Percentiles rank a stretch among this genome's conserved stretches.
Evolutionary conservation across 2,888 invertebrate genomes (phyloP).

Genomic region (Synergus laeviventris): DNA sequence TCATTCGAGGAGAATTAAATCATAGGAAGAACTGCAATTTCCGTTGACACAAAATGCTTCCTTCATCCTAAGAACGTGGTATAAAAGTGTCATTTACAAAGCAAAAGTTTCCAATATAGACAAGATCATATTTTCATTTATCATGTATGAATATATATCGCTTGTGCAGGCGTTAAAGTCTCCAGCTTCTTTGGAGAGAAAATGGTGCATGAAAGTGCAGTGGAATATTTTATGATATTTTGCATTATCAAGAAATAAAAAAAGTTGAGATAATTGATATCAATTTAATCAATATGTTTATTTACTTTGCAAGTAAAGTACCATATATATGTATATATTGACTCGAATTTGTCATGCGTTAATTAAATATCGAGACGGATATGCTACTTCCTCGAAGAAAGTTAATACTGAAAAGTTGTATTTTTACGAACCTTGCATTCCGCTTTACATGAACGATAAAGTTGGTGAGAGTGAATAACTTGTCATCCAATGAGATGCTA

Average conservation of each 20-base stretch:
- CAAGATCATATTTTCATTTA: slow-evolving; percentile 6
- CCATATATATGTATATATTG: no score
- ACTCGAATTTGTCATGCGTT: neutral
- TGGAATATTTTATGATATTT: neutral
- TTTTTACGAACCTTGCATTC: neutral
- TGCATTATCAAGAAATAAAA: no score
- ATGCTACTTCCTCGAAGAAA: slow-evolving; percentile 14
- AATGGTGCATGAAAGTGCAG: neutral
- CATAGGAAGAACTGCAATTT: neutral
- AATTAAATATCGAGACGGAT: neutral
- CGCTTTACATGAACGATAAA: neutral
- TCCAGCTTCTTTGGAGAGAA: slow-evolving; percentile 19
- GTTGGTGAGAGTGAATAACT: slow-evolving; percentile 5
- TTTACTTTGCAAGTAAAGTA: neutral
- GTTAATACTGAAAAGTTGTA: neutral
- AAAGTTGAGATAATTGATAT: no score
- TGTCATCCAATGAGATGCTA: slow-evolving; percentile 4
- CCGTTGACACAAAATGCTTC: neutral
- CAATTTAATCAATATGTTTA: neutral
- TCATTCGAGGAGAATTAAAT: neutral
- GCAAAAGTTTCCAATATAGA: neutral
- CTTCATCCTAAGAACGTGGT: neutral
- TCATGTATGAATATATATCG: neutral
- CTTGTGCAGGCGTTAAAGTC: slow-evolving; percentile 15
- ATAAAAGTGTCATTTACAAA: neutral